Percentiles rank a stretch among this genome's conserved stretches.
Evolutionary conservation across 2,888 invertebrate species (phyloP).

Genomic region (Deroplatys truncata): DNA sequence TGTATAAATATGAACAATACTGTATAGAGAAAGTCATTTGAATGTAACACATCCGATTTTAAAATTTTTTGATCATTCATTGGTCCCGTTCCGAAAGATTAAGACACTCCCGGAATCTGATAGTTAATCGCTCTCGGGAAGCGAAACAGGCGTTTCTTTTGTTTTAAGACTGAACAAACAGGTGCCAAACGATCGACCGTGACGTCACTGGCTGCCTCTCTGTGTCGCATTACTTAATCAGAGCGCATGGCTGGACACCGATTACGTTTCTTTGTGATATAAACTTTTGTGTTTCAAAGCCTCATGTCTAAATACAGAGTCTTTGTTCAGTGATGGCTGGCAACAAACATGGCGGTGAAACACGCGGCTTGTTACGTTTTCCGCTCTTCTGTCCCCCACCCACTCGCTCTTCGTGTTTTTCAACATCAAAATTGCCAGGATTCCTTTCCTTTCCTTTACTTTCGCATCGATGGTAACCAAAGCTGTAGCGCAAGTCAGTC

Average conservation of each 20-base stretch:
- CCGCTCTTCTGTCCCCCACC: constrained; percentile 10
- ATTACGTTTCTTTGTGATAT: constrained; percentile 3
- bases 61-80: no score
- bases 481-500: constrained; percentile 18
- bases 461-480: constrained; percentile 15
- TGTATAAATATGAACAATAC: no score
- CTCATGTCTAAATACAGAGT: constrained; percentile 15
- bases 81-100: no score
- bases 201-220: not conserved
- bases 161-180: not conserved
- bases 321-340: not conserved
- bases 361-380: not conserved
- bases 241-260: constrained; percentile 2
- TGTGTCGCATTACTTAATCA: constrained; percentile 9
- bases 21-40: no score
- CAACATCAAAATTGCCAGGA: constrained; percentile 26
- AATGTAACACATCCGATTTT: no score
- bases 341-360: constrained; percentile 19
- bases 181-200: not conserved
- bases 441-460: constrained; percentile 22
- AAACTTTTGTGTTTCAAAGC: constrained; percentile 3
- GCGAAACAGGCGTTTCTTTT: not conserved
- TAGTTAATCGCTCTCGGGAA: no score
- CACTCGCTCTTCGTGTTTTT: constrained; percentile 14
- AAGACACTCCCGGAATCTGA: no score